A percentile compares a stretch with the other conserved stretches of the same genome.
These are phyloP conservation scores for Cheilosia scutellata DNA, from an alignment of 2,888 invertebrate species.

Conservation along the genomic window DNA sequence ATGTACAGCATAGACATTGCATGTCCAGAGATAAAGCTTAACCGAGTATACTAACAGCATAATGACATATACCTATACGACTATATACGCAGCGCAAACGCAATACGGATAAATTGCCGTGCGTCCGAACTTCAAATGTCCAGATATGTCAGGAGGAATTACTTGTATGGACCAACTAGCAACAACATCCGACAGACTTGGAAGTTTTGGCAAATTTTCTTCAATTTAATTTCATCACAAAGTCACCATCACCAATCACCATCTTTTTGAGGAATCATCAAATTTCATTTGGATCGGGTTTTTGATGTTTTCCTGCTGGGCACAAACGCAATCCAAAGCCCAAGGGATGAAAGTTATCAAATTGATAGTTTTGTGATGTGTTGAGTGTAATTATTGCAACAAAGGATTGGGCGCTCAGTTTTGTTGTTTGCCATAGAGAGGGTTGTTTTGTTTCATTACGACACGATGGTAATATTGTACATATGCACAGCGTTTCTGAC, in stretches of 20 bases:
- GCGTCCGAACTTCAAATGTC: constrained; percentile 39
- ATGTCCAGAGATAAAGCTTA: constrained; percentile 67
- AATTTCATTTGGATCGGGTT: constrained; percentile 61
- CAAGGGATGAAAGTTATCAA: constrained; percentile 54
- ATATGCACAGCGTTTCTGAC: constrained; percentile 30
- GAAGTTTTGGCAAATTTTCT: constrained; percentile 51
- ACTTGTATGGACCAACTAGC: constrained; percentile 18
- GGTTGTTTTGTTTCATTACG: constrained; percentile 34
- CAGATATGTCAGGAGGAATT: constrained; percentile 64
- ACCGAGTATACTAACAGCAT: constrained; percentile 20
- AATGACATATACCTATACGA: constrained; percentile 4
- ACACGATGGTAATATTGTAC: constrained; percentile 12
- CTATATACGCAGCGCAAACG: constrained; percentile 31
- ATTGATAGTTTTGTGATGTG: constrained; percentile 70
- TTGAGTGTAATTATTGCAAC: constrained; percentile 59
- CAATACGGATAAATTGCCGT: constrained; percentile 16
- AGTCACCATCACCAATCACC: constrained; percentile 53
- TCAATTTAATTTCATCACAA: constrained; percentile 69
- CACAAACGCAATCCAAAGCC: constrained; percentile 34
- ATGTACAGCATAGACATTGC: constrained; percentile 36
- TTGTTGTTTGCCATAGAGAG: constrained; percentile 6
- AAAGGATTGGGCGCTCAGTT: not conserved
- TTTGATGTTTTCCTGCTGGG: constrained; percentile 40
- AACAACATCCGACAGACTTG: constrained; percentile 22
- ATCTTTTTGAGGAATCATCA: constrained; percentile 60